Evolutionary conservation across 2,797 vertebrate species (phyloP).

Genomic region (Melanotaenia nigrans): DNA sequence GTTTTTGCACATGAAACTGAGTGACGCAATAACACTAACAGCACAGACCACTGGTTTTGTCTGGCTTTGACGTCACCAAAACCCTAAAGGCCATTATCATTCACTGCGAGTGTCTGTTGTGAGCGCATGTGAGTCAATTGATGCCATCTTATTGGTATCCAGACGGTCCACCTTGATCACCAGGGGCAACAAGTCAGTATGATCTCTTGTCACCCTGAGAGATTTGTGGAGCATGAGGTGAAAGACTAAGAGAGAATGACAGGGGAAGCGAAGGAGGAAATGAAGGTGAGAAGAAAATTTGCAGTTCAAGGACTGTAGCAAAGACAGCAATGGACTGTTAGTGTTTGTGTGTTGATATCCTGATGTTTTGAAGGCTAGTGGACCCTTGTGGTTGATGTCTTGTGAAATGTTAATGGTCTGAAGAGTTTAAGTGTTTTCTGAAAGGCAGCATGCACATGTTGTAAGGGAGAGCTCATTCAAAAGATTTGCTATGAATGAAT

Average conservation of each 20-base stretch:
- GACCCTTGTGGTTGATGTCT: constrained; percentile 25
- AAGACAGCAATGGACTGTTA: not conserved
- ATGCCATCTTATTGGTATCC: constrained; percentile 33
- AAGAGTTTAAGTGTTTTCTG: constrained; percentile 30
- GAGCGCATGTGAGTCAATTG: not conserved
- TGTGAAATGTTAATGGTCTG: constrained; percentile 12
- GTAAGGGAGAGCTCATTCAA: constrained; percentile 40
- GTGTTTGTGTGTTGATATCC: not conserved
- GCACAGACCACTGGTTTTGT: constrained; percentile 24
- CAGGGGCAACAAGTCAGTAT: constrained; percentile 30
- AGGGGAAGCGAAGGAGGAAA: not conserved
- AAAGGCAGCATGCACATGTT: constrained; percentile 14
- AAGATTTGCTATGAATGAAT: constrained; percentile 19
- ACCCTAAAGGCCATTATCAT: constrained; percentile 45
- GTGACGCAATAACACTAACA: constrained; percentile 25
- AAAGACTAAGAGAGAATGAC: constrained; percentile 23
- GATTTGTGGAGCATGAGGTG: constrained; percentile 23
- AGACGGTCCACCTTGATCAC: constrained; percentile 36
- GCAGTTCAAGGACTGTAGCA: not conserved
- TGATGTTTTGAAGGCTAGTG: not conserved
- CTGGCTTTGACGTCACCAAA: constrained; percentile 53
- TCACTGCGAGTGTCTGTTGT: constrained; percentile 29
- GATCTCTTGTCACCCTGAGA: constrained; percentile 46
- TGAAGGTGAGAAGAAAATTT: constrained; percentile 18
- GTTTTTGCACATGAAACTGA: not conserved